phyloP scores from a whole-genome alignment of 2,888 invertebrate species.

The Tinea trinotella region DNA sequence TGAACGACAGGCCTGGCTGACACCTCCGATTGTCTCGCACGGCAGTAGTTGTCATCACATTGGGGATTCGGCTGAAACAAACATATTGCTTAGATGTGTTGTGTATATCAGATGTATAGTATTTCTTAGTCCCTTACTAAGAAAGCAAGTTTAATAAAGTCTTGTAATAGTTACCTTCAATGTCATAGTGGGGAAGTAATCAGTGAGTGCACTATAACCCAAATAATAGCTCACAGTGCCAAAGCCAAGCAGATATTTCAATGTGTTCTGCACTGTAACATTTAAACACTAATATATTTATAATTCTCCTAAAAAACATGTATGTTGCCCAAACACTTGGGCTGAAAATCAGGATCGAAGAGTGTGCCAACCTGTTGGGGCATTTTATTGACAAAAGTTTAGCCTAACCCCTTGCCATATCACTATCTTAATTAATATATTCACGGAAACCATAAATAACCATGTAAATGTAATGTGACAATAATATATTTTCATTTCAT shows the following conservation, averaged over 20 bases:
- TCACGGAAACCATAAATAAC: too few relatives aligned
- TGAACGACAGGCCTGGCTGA: constrained; percentile 65
- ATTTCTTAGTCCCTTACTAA: background rate
- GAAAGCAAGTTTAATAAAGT: too few relatives aligned
- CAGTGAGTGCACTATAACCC: constrained; percentile 96
- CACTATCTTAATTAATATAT: too few relatives aligned
- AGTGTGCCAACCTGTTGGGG: too few relatives aligned
- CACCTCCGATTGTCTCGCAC: constrained; percentile 76
- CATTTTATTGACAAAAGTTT: too few relatives aligned
- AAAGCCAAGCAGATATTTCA: constrained; percentile 89
- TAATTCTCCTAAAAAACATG: too few relatives aligned
- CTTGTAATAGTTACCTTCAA: constrained; percentile 73
- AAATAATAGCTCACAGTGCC: constrained; percentile 94
- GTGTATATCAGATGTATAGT: too few relatives aligned
- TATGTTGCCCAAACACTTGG: constrained; percentile 6
- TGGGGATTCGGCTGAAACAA: constrained; percentile 85
- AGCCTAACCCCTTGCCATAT: too few relatives aligned
- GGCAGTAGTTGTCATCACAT: constrained; percentile 90
- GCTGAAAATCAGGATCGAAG: too few relatives aligned
- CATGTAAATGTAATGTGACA: too few relatives aligned
- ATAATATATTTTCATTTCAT: too few relatives aligned
- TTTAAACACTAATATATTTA: constrained; percentile 11
- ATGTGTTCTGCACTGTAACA: constrained; percentile 81
- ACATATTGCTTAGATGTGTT: too few relatives aligned
- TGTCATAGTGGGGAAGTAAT: constrained; percentile 96